Conservation (phyloP, 2,113 vertebrate species). For the Bos javanicus region DNA sequence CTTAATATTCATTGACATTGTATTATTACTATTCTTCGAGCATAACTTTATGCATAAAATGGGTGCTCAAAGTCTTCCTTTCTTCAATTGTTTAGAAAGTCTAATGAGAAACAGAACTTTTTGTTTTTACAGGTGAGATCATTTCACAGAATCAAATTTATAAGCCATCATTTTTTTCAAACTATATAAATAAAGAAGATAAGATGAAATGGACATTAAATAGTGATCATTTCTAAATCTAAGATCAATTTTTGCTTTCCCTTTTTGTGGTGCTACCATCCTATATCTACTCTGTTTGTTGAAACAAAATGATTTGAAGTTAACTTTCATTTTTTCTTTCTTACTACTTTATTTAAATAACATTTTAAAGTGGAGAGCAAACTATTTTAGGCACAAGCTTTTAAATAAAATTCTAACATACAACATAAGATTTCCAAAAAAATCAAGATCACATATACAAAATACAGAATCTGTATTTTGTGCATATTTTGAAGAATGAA, state of each 20-base stretch:
- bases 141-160: conserved; percentile 15
- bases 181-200: not conserved
- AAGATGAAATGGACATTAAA: not conserved
- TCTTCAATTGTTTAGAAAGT: conserved; percentile 15
- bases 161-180: not conserved
- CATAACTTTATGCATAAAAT: not conserved
- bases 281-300: not conserved
- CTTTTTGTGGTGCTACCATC: not conserved
- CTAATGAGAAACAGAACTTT: not conserved
- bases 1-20: not conserved
- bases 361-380: not conserved
- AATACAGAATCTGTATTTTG: not conserved
- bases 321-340: conserved; percentile 26
- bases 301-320: conserved; percentile 28
- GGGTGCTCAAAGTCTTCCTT: not conserved
- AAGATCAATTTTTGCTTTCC: not conserved
- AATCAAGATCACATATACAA: not conserved
- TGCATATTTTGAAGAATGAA: not conserved
- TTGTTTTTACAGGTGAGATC: not conserved
- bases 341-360: not conserved
- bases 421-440: not conserved
- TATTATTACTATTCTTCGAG: not conserved
- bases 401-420: conserved; percentile 30
- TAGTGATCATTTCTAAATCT: conserved; percentile 1
- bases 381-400: not conserved